A percentile compares a stretch with the other conserved stretches of the same genome.
These are phyloP conservation scores for Drosophila seguyi DNA, from an alignment of 1,140 invertebrate species.

Conservation along the genomic window DNA sequence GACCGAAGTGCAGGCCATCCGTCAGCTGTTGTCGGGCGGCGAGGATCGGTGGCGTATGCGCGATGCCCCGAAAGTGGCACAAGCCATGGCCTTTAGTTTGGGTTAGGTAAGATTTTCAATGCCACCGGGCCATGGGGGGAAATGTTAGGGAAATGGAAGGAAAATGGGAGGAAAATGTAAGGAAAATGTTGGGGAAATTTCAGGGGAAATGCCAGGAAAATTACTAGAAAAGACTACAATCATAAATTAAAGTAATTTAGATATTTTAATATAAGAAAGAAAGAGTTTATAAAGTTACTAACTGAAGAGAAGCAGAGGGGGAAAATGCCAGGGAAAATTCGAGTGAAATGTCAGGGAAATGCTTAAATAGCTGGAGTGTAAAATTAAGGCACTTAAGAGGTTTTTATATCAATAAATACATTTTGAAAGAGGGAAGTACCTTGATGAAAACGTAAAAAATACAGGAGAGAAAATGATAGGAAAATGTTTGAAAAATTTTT, in stretches of 20 bases:
- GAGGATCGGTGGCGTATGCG: constrained; percentile 34
- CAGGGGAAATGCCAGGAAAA: neutral
- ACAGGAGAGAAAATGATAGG: too few species aligned
- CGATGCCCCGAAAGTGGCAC: constrained; percentile 28
- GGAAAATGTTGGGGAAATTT: neutral
- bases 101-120: constrained; percentile 24
- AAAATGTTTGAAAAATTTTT: neutral
- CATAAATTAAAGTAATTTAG: neutral
- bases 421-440: too few species aligned
- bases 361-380: too few species aligned
- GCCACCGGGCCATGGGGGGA: neutral
- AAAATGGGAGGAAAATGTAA: neutral
- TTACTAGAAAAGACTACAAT: neutral
- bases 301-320: neutral
- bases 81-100: constrained; percentile 7
- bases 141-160: neutral
- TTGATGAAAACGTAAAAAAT: too few species aligned
- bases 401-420: too few species aligned
- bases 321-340: too few species aligned
- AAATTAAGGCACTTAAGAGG: too few species aligned
- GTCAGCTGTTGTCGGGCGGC: constrained; percentile 2
- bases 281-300: too few species aligned
- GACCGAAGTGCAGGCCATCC: neutral
- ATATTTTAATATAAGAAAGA: neutral
- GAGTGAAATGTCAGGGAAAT: too few species aligned